Conservation (phyloP, 1,140 invertebrate species). For the Pomacea maculata region DNA sequence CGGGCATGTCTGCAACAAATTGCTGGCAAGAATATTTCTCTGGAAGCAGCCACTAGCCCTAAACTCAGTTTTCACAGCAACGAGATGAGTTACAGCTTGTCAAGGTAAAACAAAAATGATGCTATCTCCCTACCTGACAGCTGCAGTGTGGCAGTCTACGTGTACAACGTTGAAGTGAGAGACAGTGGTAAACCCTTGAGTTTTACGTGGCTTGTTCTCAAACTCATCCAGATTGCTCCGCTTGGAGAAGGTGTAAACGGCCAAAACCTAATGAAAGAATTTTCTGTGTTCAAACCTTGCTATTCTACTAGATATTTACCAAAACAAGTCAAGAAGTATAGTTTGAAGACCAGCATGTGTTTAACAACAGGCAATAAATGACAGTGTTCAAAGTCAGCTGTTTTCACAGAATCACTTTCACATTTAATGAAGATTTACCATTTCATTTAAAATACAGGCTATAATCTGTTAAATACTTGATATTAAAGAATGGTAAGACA, state of each 20-base stretch:
- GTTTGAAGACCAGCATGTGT: no score
- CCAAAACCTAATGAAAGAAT: conserved; percentile 70
- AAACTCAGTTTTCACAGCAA: not conserved
- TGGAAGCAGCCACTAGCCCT: not conserved
- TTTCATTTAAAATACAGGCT: not conserved
- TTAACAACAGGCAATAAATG: no score
- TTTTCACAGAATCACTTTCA: no score
- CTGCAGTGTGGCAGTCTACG: conserved; percentile 96
- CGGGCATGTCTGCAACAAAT: conserved; percentile 69
- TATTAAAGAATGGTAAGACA: not conserved
- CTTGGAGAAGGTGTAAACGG: conserved; percentile 97
- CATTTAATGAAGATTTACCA: no score
- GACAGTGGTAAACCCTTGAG: conserved; percentile 85
- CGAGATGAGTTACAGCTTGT: not conserved
- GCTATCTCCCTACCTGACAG: conserved; percentile 75
- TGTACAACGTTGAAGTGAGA: conserved; percentile 99
- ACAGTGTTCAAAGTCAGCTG: no score
- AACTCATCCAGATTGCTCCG: conserved; percentile 93
- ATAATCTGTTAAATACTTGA: not conserved
- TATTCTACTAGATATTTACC: no score
- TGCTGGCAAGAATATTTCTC: no score
- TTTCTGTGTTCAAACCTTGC: no score
- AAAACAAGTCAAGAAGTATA: no score
- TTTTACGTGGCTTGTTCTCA: conserved; percentile 80
- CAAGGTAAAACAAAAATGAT: not conserved